Percentiles rank a stretch among this genome's conserved stretches.
phyloP scores from a whole-genome alignment of 1,140 invertebrate genomes.

The Anastrepha ludens region DNA sequence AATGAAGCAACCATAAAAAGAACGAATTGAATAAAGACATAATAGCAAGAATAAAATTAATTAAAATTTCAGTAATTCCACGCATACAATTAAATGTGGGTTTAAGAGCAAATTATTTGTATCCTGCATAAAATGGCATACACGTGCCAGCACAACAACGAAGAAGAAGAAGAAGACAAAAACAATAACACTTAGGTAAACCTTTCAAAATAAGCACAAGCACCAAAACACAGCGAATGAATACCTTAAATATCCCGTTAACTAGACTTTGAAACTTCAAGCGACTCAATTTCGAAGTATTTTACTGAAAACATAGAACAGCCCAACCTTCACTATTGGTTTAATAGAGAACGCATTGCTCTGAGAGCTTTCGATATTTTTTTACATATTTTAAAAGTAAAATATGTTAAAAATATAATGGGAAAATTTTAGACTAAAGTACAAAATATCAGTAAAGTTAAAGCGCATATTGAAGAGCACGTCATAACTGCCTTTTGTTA shows the following conservation, averaged over 20 bases:
- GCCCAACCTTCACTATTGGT: too few relatives aligned
- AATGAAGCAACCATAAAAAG: background rate
- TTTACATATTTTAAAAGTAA: too few relatives aligned
- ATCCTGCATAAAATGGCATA: background rate
- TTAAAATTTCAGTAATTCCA: conserved; percentile 4
- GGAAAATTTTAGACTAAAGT: too few relatives aligned
- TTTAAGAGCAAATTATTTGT: background rate
- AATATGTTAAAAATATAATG: too few relatives aligned
- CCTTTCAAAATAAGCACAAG: background rate
- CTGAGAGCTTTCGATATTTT: too few relatives aligned
- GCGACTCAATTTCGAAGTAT: background rate
- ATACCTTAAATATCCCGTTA: background rate
- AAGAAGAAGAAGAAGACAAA: too few relatives aligned
- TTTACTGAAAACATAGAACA: too few relatives aligned
- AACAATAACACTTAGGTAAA: background rate
- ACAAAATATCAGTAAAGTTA: too few relatives aligned
- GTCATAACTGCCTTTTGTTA: too few relatives aligned
- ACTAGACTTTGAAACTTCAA: background rate
- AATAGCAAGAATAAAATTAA: background rate
- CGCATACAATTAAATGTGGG: background rate
- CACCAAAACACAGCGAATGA: background rate
- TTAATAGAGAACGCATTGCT: too few relatives aligned
- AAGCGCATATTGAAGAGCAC: too few relatives aligned
- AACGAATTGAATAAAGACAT: background rate
- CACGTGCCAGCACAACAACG: background rate